Conservation (phyloP, 2,888 invertebrate species). For the Latrodectus elegans region DNA sequence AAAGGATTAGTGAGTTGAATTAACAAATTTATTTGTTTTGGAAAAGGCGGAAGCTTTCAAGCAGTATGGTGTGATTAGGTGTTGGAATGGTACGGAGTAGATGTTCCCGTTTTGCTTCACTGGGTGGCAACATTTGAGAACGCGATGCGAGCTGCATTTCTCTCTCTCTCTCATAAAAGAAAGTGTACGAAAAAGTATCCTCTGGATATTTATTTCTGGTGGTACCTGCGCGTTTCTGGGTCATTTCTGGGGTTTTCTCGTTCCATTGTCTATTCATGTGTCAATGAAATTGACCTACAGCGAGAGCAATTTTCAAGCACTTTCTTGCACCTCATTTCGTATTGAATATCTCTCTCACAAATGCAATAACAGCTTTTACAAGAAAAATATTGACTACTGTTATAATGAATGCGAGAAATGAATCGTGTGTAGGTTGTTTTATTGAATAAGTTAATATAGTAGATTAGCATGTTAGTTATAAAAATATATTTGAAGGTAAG, state of each 20-base stretch:
- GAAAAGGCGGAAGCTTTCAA: slow-evolving; percentile 58
- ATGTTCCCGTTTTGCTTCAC: slow-evolving; percentile 50
- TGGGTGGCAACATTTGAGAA: slow-evolving; percentile 19
- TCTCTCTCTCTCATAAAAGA: background rate
- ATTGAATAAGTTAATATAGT: too few species aligned
- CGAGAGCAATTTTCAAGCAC: background rate
- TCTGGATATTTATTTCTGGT: background rate
- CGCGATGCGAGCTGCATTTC: slow-evolving; percentile 10
- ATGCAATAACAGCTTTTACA: too few species aligned
- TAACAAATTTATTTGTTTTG: background rate
- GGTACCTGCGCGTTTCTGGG: slow-evolving; percentile 40
- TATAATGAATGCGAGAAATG: too few species aligned
- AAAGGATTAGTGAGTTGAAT: background rate
- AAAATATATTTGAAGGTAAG: too few species aligned
- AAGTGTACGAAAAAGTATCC: slow-evolving; percentile 26
- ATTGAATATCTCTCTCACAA: too few species aligned
- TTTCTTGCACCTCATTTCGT: too few species aligned
- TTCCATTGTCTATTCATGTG: slow-evolving; percentile 31
- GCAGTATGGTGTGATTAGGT: slow-evolving; percentile 47
- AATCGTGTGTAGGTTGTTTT: too few species aligned
- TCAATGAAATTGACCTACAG: slow-evolving; percentile 13
- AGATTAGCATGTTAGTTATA: too few species aligned
- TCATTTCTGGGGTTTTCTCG: slow-evolving; percentile 22
- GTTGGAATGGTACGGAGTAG: slow-evolving; percentile 54
- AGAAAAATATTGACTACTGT: too few species aligned